A percentile compares a stretch with the other conserved stretches of the same genome.
Conservation (phyloP, 2,113 vertebrate genomes). For the Aegypius monachus region DNA sequence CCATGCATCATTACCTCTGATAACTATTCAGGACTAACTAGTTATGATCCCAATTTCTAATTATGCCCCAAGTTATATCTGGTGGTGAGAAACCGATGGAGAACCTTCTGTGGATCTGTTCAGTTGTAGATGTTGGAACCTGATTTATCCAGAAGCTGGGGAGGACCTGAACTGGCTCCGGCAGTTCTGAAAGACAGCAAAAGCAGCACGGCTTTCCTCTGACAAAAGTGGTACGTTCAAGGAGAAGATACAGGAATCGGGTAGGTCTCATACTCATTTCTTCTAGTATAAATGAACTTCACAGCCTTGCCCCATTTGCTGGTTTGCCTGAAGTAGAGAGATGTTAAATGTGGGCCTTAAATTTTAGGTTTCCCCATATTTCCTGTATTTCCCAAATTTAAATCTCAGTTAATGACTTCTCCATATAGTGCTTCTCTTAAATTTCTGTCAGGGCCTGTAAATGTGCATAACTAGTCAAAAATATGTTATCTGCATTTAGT, state of each 20-base stretch:
- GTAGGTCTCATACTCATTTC: background rate
- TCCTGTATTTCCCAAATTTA: slow-evolving; percentile 1
- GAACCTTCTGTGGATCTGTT: background rate
- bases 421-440: background rate
- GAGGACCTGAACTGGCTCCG: background rate
- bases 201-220: background rate
- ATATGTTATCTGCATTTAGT: slow-evolving; percentile 28
- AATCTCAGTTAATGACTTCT: slow-evolving; percentile 42
- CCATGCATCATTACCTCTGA: background rate
- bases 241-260: background rate
- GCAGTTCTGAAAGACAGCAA: background rate
- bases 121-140: background rate
- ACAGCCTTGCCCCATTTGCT: background rate
- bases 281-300: background rate
- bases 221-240: background rate
- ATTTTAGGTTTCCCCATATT: background rate
- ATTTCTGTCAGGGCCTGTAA: background rate
- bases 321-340: background rate
- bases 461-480: background rate
- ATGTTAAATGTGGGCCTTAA: background rate
- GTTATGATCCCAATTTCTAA: background rate
- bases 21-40: background rate
- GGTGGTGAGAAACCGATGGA: background rate
- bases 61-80: background rate
- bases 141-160: background rate